Conservation (phyloP, 2,888 invertebrate genomes). For the Noctuana brunneofusca region DNA sequence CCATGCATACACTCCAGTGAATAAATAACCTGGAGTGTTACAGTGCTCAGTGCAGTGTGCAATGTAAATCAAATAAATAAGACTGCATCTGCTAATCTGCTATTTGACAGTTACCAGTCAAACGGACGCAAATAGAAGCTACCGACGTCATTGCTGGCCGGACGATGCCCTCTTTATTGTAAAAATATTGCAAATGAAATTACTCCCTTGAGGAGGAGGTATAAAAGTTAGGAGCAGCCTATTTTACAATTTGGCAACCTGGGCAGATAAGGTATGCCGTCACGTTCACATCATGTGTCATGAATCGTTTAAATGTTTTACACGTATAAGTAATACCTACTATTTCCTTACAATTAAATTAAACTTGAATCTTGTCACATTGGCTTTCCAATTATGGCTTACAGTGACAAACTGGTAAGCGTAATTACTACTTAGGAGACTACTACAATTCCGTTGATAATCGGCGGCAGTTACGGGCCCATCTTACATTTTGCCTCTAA, state of each 20-base stretch:
- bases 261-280: too few species aligned
- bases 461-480: conserved; percentile 2
- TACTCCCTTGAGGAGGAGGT: background rate
- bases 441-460: conserved; percentile 11
- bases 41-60: conserved; percentile 40
- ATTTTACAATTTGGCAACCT: too few species aligned
- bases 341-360: too few species aligned
- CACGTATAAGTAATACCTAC: too few species aligned
- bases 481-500: conserved; percentile 9
- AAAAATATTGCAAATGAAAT: background rate
- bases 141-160: conserved; percentile 60
- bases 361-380: too few species aligned
- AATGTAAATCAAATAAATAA: conserved; percentile 51
- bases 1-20: conserved; percentile 36
- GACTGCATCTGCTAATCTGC: conserved; percentile 59
- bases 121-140: conserved; percentile 63
- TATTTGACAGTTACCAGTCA: conserved; percentile 67
- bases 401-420: too few species aligned
- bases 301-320: too few species aligned
- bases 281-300: too few species aligned
- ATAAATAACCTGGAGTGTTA: conserved; percentile 41
- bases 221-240: too few species aligned
- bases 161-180: conserved; percentile 60
- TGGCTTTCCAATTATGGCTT: too few species aligned
- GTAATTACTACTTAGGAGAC: too few species aligned